Percentiles rank a stretch among this genome's conserved stretches.
Conservation (phyloP, 2,113 vertebrate genomes). For the Microcebus griseorufus region DNA sequence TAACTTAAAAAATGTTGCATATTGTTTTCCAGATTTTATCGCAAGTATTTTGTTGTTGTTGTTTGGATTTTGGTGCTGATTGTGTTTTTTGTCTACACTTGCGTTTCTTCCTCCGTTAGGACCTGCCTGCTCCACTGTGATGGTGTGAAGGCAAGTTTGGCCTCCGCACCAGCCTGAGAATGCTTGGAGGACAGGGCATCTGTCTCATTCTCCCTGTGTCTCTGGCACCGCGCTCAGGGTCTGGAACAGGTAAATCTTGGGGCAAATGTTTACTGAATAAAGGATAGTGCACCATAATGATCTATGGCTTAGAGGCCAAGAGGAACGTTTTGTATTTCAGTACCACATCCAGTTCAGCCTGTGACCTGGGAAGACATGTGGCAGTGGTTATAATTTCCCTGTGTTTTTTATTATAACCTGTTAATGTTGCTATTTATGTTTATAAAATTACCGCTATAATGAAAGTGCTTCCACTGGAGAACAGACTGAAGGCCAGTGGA, state of each 20-base stretch:
- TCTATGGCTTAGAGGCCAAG: neutral
- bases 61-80: neutral
- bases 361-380: neutral
- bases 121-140: neutral
- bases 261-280: neutral
- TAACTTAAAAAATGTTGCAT: neutral
- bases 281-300: neutral
- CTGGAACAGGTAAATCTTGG: neutral
- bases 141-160: fast-evolving
- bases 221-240: neutral
- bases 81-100: neutral
- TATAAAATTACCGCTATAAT: neutral
- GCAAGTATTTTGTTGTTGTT: neutral
- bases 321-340: neutral
- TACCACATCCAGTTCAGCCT: neutral
- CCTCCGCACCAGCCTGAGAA: neutral
- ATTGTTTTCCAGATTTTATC: neutral
- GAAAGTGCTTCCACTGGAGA: neutral
- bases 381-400: neutral
- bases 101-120: neutral
- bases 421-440: neutral
- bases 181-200: fast-evolving
- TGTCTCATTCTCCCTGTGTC: neutral
- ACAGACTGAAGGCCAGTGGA: neutral
- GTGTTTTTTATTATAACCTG: neutral